These are phyloP conservation scores for Lypha dubia DNA, from an alignment of 2,888 invertebrate genomes.

Conservation along the genomic window DNA sequence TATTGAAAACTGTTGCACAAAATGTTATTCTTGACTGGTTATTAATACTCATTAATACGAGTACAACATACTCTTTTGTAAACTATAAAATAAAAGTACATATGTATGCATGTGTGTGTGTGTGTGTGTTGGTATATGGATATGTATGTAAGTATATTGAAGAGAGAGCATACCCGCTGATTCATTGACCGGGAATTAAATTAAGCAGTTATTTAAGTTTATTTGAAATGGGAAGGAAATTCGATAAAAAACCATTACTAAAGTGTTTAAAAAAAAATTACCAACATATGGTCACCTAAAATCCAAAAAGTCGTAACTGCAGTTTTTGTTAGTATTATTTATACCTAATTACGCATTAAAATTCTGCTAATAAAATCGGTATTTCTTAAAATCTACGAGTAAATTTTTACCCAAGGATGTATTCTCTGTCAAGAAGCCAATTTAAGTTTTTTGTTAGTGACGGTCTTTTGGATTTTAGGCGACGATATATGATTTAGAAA, in stretches of 20 bases:
- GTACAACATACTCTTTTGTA: constrained; percentile 14
- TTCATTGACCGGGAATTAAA: neutral
- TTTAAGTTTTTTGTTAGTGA: no score
- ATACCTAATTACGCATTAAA: no score
- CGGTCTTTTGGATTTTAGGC: no score
- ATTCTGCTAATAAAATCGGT: no score
- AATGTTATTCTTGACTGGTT: constrained; percentile 78
- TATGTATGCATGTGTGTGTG: neutral
- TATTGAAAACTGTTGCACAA: constrained; percentile 77
- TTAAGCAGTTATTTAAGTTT: neutral
- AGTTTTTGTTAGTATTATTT: no score
- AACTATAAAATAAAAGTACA: neutral
- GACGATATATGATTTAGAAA: no score
- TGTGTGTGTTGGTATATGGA: neutral
- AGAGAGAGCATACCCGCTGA: neutral
- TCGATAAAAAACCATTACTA: neutral
- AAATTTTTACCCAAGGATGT: no score
- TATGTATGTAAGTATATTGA: neutral
- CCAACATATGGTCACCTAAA: no score
- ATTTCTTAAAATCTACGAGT: no score
- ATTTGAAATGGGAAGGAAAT: neutral
- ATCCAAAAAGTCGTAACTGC: no score
- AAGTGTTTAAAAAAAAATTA: neutral
- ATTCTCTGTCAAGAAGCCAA: no score
- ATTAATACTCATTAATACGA: constrained; percentile 75